Evolutionary conservation across 1,140 invertebrate genomes (phyloP).

Genomic region (Lineus longissimus): DNA sequence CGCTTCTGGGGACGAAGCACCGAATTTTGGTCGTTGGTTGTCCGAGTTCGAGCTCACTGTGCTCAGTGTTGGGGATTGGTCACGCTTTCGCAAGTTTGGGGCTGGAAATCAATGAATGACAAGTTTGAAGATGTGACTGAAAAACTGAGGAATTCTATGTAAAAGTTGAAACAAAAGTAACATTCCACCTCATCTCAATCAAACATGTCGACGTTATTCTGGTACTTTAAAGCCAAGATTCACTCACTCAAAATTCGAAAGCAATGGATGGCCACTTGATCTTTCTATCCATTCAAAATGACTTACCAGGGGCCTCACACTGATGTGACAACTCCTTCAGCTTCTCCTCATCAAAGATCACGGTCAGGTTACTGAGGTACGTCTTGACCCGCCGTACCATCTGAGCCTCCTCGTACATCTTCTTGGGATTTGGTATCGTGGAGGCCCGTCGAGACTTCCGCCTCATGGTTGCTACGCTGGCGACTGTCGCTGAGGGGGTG

Average conservation of each 20-base stretch:
- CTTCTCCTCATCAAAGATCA: slow-evolving; percentile 85
- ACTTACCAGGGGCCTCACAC: slow-evolving; percentile 69
- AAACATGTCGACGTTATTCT: no score
- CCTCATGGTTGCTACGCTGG: slow-evolving; percentile 77
- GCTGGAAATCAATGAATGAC: neutral
- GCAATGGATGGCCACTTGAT: no score
- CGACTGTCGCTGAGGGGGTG: slow-evolving; percentile 20
- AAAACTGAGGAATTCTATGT: no score
- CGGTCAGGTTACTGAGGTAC: slow-evolving; percentile 87
- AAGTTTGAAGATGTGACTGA: neutral
- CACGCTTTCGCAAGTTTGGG: neutral
- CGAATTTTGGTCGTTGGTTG: slow-evolving; percentile 62
- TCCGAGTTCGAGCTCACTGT: neutral
- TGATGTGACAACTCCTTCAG: slow-evolving; percentile 83
- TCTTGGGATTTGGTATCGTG: slow-evolving; percentile 88
- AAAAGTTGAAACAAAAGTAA: no score
- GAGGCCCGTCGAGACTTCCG: slow-evolving; percentile 70
- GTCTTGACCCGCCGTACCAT: slow-evolving; percentile 95
- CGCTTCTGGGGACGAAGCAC: slow-evolving; percentile 91
- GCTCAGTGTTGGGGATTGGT: neutral
- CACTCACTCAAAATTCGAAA: no score
- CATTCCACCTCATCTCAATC: no score
- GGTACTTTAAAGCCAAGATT: no score
- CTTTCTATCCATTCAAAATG: no score
- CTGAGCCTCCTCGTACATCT: slow-evolving; percentile 98